These are phyloP conservation scores for Xenus cinereus DNA, from an alignment of 2,113 vertebrate genomes.

Conservation along the genomic window DNA sequence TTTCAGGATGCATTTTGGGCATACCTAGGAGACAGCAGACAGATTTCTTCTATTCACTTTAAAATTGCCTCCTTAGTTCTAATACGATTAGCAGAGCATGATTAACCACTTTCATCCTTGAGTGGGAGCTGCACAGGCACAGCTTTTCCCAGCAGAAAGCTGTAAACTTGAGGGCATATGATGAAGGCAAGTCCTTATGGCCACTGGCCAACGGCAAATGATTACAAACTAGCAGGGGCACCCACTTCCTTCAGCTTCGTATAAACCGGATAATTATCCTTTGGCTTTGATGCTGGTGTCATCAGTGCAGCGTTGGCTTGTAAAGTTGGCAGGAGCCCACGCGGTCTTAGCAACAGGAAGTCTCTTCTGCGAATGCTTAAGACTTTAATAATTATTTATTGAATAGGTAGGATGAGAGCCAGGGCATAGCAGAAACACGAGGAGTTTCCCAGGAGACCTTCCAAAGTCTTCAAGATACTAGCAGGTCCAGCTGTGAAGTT, in stretches of 20 bases:
- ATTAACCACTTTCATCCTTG: neutral
- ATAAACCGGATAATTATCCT: neutral
- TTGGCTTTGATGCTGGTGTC: neutral
- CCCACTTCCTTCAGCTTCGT: neutral
- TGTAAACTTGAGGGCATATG: neutral
- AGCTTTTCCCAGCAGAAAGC: neutral
- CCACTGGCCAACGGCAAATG: neutral
- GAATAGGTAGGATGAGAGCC: neutral
- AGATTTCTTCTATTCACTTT: neutral
- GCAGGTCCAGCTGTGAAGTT: neutral
- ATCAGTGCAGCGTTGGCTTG: neutral
- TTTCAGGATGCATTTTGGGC: neutral
- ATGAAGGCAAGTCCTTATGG: neutral
- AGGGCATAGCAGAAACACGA: neutral
- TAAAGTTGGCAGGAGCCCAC: neutral
- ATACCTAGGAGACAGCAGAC: neutral
- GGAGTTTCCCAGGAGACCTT: conserved; percentile 8
- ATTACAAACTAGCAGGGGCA: neutral
- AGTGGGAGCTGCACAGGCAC: neutral
- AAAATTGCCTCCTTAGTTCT: neutral
- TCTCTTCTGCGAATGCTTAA: neutral
- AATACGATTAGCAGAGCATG: neutral
- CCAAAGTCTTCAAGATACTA: neutral
- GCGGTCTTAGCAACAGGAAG: neutral
- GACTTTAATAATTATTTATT: conserved; percentile 17